Base-by-base conservation (phyloP, 2,888 invertebrate genomes). In the Rhopalosiphum nymphaeae region DNA sequence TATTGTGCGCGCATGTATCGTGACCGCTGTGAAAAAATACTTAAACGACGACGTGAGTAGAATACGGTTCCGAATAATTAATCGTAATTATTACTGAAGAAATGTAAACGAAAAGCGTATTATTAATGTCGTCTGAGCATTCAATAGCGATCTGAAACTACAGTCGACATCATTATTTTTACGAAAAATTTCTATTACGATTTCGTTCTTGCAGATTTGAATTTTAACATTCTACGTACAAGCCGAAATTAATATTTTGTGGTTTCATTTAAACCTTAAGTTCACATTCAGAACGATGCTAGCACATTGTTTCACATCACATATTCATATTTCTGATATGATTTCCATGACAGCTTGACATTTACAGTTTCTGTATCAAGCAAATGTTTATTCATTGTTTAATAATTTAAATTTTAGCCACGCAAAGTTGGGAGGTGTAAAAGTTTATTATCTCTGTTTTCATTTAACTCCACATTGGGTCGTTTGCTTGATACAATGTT, bases 391-490 rank as follows among this genome's bases (percentile, higher is more conserved):
- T 44, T 53, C 44, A 78, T 89, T 88, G 92, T 78, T 13, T n/a
- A 44, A 78, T 78, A 42, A 53, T 92, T 53, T 10, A 89, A 78
- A 78, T 78, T 92, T 92, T 78, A 56, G n/a, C 44, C 92, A 9
- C 78, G 78, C 16, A 49, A 44, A 46, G 61, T 49, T 2, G 29
- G n/a, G 9, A 88, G 42, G 67, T 46, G 92, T 42, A 88, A 61
- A 92, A 92, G 67, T 88, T 53, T 67, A 88, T 88, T 89, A 78
- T 92, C 88, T 88, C 88, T 29, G 36, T 92, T 92, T 29, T 42
- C 67, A 21, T 92, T 88, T 29, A 67, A 42, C 42, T 88, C 29
- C 78, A 56, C 53, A 53, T 42, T 25, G 25, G 7, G n/a, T 16
- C 29, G 87, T 92, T 88, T 49, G 21, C 21, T 42, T 42, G 25